A percentile compares a stretch with the other conserved stretches of the same genome.
phyloP scores from a whole-genome alignment of 2,888 invertebrate species.

The Pelosia muscerda region DNA sequence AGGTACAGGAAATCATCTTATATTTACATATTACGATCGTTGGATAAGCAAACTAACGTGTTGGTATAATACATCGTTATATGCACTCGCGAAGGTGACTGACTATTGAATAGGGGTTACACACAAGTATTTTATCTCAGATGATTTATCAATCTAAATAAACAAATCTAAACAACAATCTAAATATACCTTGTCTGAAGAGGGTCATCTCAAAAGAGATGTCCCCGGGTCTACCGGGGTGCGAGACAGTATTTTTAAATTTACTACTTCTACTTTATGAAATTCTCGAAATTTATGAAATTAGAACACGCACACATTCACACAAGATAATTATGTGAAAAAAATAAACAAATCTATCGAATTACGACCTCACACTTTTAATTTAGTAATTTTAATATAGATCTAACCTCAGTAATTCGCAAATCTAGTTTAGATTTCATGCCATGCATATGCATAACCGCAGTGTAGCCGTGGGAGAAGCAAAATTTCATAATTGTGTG shows the following conservation, averaged over 20 bases:
- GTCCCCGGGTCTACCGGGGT: no score
- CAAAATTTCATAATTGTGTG: slow-evolving; percentile 46
- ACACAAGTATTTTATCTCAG: background rate
- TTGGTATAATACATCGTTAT: slow-evolving; percentile 12
- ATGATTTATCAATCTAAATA: background rate
- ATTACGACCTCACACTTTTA: background rate
- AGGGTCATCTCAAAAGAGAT: no score
- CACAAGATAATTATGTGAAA: background rate
- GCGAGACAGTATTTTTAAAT: no score
- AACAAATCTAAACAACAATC: no score
- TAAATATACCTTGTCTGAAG: no score
- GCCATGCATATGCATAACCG: slow-evolving; percentile 34
- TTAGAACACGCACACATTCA: background rate
- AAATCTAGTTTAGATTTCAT: slow-evolving; percentile 20
- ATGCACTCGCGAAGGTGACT: slow-evolving; percentile 15
- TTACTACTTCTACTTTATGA: no score
- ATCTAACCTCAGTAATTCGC: slow-evolving; percentile 5
- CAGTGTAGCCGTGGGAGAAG: slow-evolving; percentile 42
- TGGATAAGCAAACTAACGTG: slow-evolving; percentile 26
- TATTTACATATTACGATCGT: slow-evolving; percentile 17
- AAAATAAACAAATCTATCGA: background rate
- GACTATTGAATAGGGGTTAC: slow-evolving; percentile 5
- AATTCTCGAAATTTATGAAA: background rate
- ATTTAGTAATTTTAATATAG: background rate
- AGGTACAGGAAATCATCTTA: slow-evolving; percentile 12